Base-by-base conservation (phyloP, 2,797 vertebrate species). In the Epinephelus coioides region DNA sequence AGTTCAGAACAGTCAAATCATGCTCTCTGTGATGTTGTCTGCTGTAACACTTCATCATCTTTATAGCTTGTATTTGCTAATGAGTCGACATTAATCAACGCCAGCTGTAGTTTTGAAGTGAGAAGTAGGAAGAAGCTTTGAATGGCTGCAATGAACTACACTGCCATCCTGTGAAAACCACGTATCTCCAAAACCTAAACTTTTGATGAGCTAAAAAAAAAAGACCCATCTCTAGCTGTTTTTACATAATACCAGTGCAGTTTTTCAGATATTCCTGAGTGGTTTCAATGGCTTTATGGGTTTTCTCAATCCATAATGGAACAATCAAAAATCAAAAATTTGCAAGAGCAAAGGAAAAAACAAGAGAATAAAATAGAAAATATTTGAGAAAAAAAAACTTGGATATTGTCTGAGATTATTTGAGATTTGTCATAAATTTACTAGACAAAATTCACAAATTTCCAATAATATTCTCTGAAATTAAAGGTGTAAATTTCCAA, bases 21-120 rank as follows among this genome's bases (percentile, higher is more conserved):
- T 60, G 47, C 38, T 18, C 38, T 50, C 63, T 67, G 55, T 46
- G 25, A 40, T 62, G 54, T 49, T 69, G 60, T 74, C 56, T 66
- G 61, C 73, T 21, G 17, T 15, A 38, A 23, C 46, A 49, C 15
- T 71, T 2, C 59, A 70, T 80, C 67, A 62, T 53, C 64, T 81
- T 74, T 71, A 69, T 68, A n/a, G 69, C 75, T 47, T 1, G 19
- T 56, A 54, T 79, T 81, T 73, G 56, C 63, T 76, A 81, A 73
- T 76, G 72, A 87, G 59, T 14, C 19, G 47, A 21, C 54, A 69
- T 81, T 23, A 60, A 64, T 75, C 57, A 79, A 17, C 17, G 59
- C 66, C 44, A 65, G 11, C 25, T 18, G 25, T 65, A 53, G 23
- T 57, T 74, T 49, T 56, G 19, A 49, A 43, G 25, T 56, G 46